A percentile compares a stretch with the other conserved stretches of the same genome.
phyloP scores from a whole-genome alignment of 2,888 invertebrate genomes.

The Machimus rusticus region DNA sequence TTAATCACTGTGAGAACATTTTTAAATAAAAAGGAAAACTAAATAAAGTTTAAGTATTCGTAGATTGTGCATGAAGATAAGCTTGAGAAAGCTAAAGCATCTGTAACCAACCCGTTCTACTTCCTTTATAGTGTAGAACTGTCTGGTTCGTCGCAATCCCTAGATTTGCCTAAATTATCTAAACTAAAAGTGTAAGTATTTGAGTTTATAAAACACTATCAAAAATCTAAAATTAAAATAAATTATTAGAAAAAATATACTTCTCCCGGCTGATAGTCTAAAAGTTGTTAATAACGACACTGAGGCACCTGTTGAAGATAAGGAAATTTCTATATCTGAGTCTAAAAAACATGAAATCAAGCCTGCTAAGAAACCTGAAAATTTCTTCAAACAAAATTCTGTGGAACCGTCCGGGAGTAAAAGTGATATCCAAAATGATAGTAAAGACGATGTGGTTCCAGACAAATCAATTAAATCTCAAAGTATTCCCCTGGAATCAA shows the following conservation, averaged over 20 bases:
- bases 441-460: not conserved
- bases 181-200: not conserved
- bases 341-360: not conserved
- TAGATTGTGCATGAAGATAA: conserved; percentile 14
- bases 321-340: not conserved
- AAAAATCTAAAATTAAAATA: not conserved
- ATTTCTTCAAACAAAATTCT: not conserved
- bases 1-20: not conserved
- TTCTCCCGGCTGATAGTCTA: not conserved
- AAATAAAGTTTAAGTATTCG: not conserved
- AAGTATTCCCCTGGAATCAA: not conserved
- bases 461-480: not conserved
- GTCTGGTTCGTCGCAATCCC: not conserved
- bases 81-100: not conserved
- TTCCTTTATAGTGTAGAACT: not conserved
- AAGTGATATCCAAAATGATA: not conserved
- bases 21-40: not conserved
- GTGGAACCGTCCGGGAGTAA: not conserved
- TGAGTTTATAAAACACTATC: not conserved
- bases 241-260: not conserved
- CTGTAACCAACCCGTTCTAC: not conserved
- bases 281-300: not conserved
- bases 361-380: not conserved
- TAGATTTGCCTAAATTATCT: not conserved
- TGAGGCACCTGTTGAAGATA: not conserved